These are phyloP conservation scores for Eudorcas thomsonii DNA, from an alignment of 2,113 vertebrate genomes.

Conservation along the genomic window DNA sequence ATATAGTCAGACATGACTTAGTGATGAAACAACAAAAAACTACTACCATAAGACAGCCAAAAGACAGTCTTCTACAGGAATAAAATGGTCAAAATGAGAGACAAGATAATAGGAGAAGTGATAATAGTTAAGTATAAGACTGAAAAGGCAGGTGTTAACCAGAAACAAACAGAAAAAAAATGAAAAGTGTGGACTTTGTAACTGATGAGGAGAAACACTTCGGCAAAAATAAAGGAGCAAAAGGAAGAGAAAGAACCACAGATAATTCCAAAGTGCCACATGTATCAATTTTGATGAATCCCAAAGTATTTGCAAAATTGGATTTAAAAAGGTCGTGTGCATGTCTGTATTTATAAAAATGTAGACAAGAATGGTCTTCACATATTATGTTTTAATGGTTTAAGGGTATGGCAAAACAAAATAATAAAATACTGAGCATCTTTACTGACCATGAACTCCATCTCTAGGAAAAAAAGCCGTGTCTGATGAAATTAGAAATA, in stretches of 20 bases:
- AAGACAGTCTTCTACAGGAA: background rate
- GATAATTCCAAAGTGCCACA: background rate
- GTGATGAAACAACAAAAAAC: background rate
- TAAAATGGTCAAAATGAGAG: background rate
- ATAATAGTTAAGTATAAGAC: background rate
- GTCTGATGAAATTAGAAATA: background rate
- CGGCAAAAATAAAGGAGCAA: background rate
- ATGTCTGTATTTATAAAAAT: background rate
- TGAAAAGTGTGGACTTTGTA: background rate
- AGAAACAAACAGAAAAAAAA: background rate
- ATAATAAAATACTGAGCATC: constrained; percentile 1
- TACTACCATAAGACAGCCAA: background rate
- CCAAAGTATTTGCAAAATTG: background rate
- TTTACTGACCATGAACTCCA: background rate
- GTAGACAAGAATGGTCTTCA: background rate
- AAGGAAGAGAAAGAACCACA: constrained; percentile 7
- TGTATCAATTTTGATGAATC: background rate
- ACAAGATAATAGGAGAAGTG: background rate
- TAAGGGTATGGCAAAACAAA: background rate
- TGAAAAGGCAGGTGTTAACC: background rate
- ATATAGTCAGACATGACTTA: background rate
- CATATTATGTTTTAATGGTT: background rate
- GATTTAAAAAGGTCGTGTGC: background rate
- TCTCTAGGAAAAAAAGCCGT: background rate
- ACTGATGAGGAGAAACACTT: background rate